Evolutionary conservation across 2,888 invertebrate species (phyloP).

Genomic region (Caenorhabditis sp.): DNA sequence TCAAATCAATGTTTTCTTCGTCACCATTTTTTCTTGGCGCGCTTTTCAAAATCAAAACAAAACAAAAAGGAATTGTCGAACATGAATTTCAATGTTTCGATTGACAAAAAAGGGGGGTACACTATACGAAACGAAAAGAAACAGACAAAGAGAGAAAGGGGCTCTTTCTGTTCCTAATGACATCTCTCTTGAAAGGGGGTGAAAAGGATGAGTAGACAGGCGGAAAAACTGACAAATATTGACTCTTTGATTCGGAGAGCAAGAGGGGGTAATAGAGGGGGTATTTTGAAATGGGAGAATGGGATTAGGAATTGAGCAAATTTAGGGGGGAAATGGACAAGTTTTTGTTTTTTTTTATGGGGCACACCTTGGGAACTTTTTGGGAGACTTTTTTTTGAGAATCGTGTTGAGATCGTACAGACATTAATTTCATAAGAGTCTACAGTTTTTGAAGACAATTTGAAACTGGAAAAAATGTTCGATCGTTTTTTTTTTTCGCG

Average conservation of each 20-base stretch:
- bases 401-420: too few species aligned
- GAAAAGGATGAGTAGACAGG: constrained; percentile 41
- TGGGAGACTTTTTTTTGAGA: background rate
- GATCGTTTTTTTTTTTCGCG: too few species aligned
- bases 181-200: constrained; percentile 33
- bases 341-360: background rate
- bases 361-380: background rate
- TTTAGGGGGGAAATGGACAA: background rate
- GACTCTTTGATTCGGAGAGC: constrained; percentile 13
- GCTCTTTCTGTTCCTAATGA: constrained; percentile 25
- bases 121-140: background rate
- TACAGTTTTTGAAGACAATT: too few species aligned
- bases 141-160: background rate
- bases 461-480: too few species aligned
- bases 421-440: too few species aligned
- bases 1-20: too few species aligned
- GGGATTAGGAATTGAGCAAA: constrained; percentile 20
- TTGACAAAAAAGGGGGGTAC: background rate
- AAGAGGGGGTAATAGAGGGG: constrained; percentile 2
- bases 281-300: constrained; percentile 18
- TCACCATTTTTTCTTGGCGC: too few species aligned
- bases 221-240: constrained; percentile 27
- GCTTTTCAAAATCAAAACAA: too few species aligned
- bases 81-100: background rate
- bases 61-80: background rate